phyloP scores from a whole-genome alignment of 2,797 vertebrate species.

The Malurus leucopterus region DNA sequence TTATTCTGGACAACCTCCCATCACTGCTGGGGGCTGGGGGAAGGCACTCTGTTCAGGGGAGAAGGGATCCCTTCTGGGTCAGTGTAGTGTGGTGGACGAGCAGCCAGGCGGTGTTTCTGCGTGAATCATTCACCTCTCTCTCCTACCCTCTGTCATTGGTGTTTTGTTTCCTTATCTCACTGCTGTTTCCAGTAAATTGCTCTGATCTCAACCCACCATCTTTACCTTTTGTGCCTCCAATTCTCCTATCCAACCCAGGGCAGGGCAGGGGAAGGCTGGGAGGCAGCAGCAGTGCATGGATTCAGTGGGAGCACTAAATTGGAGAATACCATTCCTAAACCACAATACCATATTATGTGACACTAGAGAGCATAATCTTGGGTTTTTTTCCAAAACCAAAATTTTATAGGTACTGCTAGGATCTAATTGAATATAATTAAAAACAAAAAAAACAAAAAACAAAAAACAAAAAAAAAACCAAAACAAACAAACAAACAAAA shows the following conservation, averaged over 20 bases:
- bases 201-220: not conserved
- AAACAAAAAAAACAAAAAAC: not conserved
- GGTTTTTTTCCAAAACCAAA: not conserved
- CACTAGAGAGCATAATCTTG: not conserved
- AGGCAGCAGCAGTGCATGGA: not conserved
- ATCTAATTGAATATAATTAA: not conserved
- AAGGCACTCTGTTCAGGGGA: no score
- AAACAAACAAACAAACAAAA: not conserved
- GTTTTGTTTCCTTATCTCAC: not conserved
- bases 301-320: not conserved
- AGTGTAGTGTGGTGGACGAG: no score
- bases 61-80: not conserved
- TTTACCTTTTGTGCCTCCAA: not conserved
- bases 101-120: no score
- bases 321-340: not conserved
- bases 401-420: not conserved
- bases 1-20: not conserved
- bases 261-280: not conserved
- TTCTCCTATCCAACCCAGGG: not conserved
- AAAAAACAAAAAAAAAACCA: not conserved
- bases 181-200: not conserved
- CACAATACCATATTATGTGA: not conserved
- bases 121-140: not conserved
- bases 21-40: not conserved
- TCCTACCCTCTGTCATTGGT: not conserved